Percentiles rank a stretch among this genome's conserved stretches.
These are phyloP conservation scores for Rutpela maculata DNA, from an alignment of 2,888 invertebrate genomes.

Conservation along the genomic window DNA sequence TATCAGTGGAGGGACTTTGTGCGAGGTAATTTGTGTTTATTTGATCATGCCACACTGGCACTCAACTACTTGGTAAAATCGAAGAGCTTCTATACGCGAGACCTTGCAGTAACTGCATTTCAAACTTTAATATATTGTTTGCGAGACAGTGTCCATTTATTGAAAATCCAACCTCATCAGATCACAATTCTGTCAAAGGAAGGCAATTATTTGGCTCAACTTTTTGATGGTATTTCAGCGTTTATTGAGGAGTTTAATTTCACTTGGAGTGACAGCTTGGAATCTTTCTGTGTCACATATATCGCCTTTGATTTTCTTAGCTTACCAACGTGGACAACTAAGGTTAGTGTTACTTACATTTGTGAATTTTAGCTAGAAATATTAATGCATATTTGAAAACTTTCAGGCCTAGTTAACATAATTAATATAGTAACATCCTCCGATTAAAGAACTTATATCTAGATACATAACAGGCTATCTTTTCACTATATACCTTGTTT, in stretches of 20 bases:
- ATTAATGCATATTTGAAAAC: neutral
- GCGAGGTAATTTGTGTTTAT: slow-evolving; percentile 72
- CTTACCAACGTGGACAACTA: slow-evolving; percentile 75
- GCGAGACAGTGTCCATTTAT: slow-evolving; percentile 74
- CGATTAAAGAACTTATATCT: too few relatives aligned
- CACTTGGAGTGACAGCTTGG: slow-evolving; percentile 87
- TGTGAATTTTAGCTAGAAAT: slow-evolving; percentile 7
- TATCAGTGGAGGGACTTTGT: slow-evolving; percentile 69
- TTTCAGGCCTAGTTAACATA: too few relatives aligned
- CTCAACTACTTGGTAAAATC: slow-evolving; percentile 78
- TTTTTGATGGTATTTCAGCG: slow-evolving; percentile 80
- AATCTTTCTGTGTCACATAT: slow-evolving; percentile 81
- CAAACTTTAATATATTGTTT: slow-evolving; percentile 80
- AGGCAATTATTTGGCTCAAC: slow-evolving; percentile 76
- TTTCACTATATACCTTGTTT: too few relatives aligned
- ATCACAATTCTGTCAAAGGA: slow-evolving; percentile 60
- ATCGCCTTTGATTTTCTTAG: slow-evolving; percentile 76
- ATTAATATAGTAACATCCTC: too few relatives aligned
- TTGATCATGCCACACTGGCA: slow-evolving; percentile 75
- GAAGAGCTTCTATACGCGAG: slow-evolving; percentile 77
- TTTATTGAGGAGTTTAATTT: slow-evolving; percentile 83
- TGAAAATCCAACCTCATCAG: slow-evolving; percentile 60
- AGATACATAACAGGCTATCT: too few relatives aligned
- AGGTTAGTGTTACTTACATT: slow-evolving; percentile 69
- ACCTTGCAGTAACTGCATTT: slow-evolving; percentile 80